phyloP scores from a whole-genome alignment of 2,888 invertebrate genomes.

The Diaprepes abbreviatus region DNA sequence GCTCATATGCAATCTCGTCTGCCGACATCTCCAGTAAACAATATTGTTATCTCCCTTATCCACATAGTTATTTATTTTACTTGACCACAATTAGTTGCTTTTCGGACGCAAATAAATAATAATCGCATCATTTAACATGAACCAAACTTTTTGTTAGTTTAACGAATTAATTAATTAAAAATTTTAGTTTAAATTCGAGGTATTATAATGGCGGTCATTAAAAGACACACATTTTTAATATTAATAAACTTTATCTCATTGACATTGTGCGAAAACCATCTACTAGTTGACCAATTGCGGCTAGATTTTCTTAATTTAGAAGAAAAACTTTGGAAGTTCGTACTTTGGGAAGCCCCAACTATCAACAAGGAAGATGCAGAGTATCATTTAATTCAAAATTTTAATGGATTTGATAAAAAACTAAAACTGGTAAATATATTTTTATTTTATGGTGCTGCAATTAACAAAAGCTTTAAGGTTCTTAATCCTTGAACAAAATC shows the following conservation, averaged over 20 bases:
- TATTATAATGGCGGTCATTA: not conserved
- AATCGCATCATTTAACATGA: too few species aligned
- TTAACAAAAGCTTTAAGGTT: too few species aligned
- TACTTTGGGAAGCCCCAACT: slow-evolving; percentile 31
- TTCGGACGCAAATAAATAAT: too few species aligned
- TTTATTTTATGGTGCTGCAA: too few species aligned
- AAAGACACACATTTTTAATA: not conserved
- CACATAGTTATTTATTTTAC: too few species aligned
- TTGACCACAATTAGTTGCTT: too few species aligned
- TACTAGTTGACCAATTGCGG: slow-evolving; percentile 47
- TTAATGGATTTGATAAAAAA: slow-evolving; percentile 36
- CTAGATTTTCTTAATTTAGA: slow-evolving; percentile 49
- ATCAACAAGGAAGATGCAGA: slow-evolving; percentile 17
- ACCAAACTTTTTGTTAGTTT: too few species aligned
- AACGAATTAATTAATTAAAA: too few species aligned
- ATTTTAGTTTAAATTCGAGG: not conserved
- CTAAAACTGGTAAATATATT: slow-evolving; percentile 36
- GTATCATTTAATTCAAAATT: slow-evolving; percentile 25
- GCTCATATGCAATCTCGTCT: too few species aligned
- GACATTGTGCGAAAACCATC: slow-evolving; percentile 6
- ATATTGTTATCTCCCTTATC: too few species aligned
- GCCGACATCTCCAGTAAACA: too few species aligned
- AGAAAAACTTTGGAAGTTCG: slow-evolving; percentile 48
- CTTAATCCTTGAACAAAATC: too few species aligned
- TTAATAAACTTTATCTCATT: not conserved